phyloP scores from a whole-genome alignment of 23 tunicate genomes.

The Phallusia fumigata region DNA sequence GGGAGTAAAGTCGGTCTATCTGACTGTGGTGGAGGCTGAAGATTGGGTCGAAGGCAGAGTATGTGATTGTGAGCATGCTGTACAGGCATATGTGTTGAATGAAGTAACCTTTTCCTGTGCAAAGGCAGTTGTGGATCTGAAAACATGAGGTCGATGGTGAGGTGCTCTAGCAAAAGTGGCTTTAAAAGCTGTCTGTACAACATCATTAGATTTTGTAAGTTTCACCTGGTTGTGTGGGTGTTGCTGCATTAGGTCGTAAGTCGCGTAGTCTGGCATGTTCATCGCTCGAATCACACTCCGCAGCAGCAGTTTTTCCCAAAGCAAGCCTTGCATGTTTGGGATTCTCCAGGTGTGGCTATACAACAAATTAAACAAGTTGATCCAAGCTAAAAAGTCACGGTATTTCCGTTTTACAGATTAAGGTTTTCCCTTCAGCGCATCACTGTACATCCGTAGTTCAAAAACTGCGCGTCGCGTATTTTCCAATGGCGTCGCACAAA shows the following conservation, averaged over 20 bases:
- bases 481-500: too few relatives aligned
- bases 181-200: neutral
- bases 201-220: neutral
- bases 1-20: slow-evolving; percentile 40
- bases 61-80: slow-evolving; percentile 40
- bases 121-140: neutral
- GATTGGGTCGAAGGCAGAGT: slow-evolving; percentile 47
- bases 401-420: too few relatives aligned
- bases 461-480: too few relatives aligned
- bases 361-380: neutral
- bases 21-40: slow-evolving; percentile 60
- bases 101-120: neutral
- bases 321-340: neutral
- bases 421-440: neutral
- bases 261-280: slow-evolving; percentile 21
- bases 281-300: slow-evolving; percentile 1
- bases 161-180: neutral
- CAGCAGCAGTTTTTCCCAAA: neutral
- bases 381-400: neutral
- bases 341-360: neutral
- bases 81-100: slow-evolving; percentile 15
- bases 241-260: neutral
- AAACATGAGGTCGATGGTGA: too few relatives aligned
- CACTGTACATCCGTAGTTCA: too few relatives aligned
- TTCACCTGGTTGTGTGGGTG: neutral